Conservation (phyloP, 2,113 vertebrate species). For the Oryzias celebensis region DNA sequence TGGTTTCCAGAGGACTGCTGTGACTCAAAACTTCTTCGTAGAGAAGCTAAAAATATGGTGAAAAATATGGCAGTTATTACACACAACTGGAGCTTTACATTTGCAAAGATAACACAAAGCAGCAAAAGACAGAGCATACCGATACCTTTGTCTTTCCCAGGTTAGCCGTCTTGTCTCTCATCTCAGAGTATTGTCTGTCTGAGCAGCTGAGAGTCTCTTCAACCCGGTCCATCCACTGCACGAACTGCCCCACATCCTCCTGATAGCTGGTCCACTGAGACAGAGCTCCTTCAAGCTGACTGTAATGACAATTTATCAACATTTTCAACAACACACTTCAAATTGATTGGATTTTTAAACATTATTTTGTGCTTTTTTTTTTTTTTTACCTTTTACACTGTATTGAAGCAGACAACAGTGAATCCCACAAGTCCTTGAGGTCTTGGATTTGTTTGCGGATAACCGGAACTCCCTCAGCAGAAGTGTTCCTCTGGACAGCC, state of each 20-base stretch:
- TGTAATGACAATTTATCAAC: constrained; percentile 55
- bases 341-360: background rate
- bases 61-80: constrained; percentile 10
- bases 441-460: constrained; percentile 88
- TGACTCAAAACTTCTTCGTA: constrained; percentile 94
- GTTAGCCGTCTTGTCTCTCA: constrained; percentile 89
- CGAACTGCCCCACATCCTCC: constrained; percentile 92
- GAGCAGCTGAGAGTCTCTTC: constrained; percentile 84
- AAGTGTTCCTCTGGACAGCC: constrained; percentile 91
- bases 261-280: constrained; percentile 98
- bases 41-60: constrained; percentile 86
- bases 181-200: constrained; percentile 85
- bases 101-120: too few relatives aligned
- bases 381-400: constrained; percentile 88
- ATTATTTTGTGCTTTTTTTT: background rate
- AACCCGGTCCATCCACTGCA: constrained; percentile 89
- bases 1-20: constrained; percentile 86
- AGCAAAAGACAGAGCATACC: background rate
- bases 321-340: too few relatives aligned
- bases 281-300: constrained; percentile 92
- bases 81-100: background rate
- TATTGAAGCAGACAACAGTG: constrained; percentile 86
- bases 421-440: constrained; percentile 91
- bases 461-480: constrained; percentile 85
- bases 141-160: constrained; percentile 90